Evolutionary conservation across 2,113 vertebrate species (phyloP).

Genomic region (Speoplatyrhinus poulsoni): DNA sequence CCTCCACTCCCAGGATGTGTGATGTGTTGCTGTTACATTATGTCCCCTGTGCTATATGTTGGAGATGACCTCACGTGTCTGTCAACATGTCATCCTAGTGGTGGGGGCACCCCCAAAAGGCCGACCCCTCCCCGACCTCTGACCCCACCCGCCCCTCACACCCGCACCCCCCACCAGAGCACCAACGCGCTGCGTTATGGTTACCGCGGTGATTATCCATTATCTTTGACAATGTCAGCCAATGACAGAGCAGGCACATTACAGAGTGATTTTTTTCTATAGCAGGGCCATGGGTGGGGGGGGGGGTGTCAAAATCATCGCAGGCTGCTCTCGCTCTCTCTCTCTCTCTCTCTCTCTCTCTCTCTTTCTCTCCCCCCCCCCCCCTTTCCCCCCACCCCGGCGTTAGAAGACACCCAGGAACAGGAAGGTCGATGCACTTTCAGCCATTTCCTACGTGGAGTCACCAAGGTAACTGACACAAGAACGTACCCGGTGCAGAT

Average conservation of each 20-base stretch:
- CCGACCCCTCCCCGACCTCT: conserved; percentile 34
- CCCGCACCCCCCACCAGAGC: conserved; percentile 43
- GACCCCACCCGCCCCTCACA: conserved; percentile 37
- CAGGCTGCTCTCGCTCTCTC: conserved; percentile 31
- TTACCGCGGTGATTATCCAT: conserved; percentile 80
- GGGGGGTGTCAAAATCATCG: conserved; percentile 62
- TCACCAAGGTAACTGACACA: conserved; percentile 35
- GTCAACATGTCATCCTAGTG: conserved; percentile 72
- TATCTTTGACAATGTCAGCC: conserved; percentile 82
- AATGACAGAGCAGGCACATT: conserved; percentile 76
- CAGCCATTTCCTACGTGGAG: conserved; percentile 43
- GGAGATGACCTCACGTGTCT: conserved; percentile 73
- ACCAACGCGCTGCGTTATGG: conserved; percentile 63
- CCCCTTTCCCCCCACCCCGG: conserved; percentile 24
- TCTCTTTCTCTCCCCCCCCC: conserved; percentile 22
- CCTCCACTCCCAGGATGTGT: conserved; percentile 34
- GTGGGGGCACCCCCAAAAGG: conserved; percentile 65
- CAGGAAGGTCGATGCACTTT: conserved; percentile 64
- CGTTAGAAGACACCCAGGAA: conserved; percentile 43
- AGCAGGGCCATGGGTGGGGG: conserved; percentile 53
- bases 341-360: conserved; percentile 19
- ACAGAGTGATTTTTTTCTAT: conserved; percentile 77
- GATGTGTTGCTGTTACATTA: conserved; percentile 70
- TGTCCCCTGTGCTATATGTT: conserved; percentile 62
- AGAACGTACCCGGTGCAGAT: conserved; percentile 53